Conservation (phyloP, 2,797 vertebrate genomes). For the Chelon labrosus region DNA sequence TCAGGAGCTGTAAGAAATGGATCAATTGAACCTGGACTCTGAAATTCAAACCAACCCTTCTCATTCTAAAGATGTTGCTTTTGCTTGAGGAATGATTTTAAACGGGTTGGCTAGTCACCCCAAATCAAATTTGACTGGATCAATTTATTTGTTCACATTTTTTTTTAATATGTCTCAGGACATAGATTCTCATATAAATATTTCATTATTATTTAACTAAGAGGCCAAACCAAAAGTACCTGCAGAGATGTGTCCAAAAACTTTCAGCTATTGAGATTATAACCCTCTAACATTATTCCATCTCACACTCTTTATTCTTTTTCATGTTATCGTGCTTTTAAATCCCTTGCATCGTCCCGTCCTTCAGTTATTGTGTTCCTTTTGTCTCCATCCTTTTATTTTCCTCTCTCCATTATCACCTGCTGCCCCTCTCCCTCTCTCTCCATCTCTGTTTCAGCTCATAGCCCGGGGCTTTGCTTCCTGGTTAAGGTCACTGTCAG, state of each 20-base stretch:
- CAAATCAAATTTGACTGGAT: no score
- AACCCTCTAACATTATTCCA: not conserved
- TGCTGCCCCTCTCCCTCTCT: constrained; percentile 1
- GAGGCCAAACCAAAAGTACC: no score
- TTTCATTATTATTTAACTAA: no score
- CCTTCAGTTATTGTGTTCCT: not conserved
- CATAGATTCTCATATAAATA: no score
- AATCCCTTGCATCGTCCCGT: not conserved
- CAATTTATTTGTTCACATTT: no score
- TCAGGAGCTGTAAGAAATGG: not conserved
- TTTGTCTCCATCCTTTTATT: not conserved
- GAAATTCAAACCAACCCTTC: not conserved
- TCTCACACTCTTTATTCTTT: not conserved
- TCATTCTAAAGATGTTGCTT: not conserved
- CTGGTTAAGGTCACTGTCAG: constrained; percentile 67
- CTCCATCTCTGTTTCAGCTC: constrained; percentile 27
- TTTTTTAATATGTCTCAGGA: no score
- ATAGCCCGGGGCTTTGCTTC: constrained; percentile 52
- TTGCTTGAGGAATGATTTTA: not conserved
- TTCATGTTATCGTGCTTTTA: not conserved
- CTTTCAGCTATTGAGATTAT: not conserved
- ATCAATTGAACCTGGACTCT: not conserved
- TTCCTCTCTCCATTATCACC: constrained; percentile 18
- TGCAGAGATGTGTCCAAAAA: constrained; percentile 1
- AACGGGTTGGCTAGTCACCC: no score